Percentiles rank a stretch among this genome's conserved stretches.
These are phyloP conservation scores for Horisme vitalbata DNA, from an alignment of 2,888 invertebrate genomes.

Conservation along the genomic window DNA sequence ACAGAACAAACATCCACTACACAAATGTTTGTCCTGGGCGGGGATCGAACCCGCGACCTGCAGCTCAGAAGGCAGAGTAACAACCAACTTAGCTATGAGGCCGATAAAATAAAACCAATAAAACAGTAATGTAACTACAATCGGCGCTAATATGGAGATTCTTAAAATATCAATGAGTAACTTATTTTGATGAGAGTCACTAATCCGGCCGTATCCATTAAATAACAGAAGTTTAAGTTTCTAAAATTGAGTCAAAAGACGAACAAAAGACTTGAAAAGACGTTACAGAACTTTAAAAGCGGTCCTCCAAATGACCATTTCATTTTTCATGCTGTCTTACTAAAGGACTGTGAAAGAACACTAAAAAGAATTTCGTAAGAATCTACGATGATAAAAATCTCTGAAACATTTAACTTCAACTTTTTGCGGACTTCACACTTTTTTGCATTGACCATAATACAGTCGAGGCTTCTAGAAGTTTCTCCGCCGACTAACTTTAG, in stretches of 20 bases:
- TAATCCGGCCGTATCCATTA: no score
- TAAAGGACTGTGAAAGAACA: constrained; percentile 45
- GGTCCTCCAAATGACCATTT: constrained; percentile 35
- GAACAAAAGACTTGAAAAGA: constrained; percentile 21
- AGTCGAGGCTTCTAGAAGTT: constrained; percentile 53
- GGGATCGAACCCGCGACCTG: no score
- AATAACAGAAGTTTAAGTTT: no score
- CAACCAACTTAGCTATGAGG: no score
- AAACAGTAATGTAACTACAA: no score
- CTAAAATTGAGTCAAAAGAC: constrained; percentile 6
- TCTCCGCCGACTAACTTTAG: constrained; percentile 45
- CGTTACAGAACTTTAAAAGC: constrained; percentile 21
- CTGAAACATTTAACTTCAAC: constrained; percentile 63
- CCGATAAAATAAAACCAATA: no score
- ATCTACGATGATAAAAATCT: constrained; percentile 51
- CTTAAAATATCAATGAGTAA: no score
- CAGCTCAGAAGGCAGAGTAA: no score
- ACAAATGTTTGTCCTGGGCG: no score
- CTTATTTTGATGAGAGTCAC: no score
- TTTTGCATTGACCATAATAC: constrained; percentile 61
- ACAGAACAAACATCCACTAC: no score
- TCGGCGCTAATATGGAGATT: no score
- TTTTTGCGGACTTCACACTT: constrained; percentile 51
- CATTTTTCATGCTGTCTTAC: constrained; percentile 40
- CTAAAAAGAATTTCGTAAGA: constrained; percentile 37